Conservation (phyloP, 2,113 vertebrate genomes). For the Salminus brasiliensis region DNA sequence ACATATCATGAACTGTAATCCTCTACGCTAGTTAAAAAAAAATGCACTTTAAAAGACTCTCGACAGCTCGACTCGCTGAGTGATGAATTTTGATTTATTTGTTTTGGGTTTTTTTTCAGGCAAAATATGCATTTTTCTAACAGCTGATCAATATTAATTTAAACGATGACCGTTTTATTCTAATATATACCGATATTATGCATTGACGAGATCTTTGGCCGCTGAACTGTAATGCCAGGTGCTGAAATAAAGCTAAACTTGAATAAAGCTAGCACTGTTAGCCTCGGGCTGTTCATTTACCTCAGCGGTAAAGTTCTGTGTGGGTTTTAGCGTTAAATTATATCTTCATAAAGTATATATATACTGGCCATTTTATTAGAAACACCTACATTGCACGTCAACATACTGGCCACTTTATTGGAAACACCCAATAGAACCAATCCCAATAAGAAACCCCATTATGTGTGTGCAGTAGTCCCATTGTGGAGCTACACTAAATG, state of each 20-base stretch:
- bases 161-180: conserved; percentile 1
- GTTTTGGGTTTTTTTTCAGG: neutral
- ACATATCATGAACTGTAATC: neutral
- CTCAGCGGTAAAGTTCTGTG: no score
- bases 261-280: conserved; percentile 21
- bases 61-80: neutral
- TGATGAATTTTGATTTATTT: neutral
- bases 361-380: no score
- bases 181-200: neutral
- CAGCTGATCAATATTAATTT: neutral
- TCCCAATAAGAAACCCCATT: no score
- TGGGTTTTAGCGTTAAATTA: no score
- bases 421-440: no score
- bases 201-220: conserved; percentile 15
- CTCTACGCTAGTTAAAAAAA: neutral
- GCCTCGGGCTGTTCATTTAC: no score
- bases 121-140: neutral
- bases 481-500: no score
- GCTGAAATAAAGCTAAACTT: neutral
- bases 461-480: no score
- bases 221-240: conserved; percentile 36
- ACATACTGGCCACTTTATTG: no score
- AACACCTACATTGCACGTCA: no score
- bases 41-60: conserved; percentile 28
- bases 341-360: no score